Evolutionary conservation across 2,888 invertebrate genomes (phyloP).

Genomic region (Eristalinus aeneus): DNA sequence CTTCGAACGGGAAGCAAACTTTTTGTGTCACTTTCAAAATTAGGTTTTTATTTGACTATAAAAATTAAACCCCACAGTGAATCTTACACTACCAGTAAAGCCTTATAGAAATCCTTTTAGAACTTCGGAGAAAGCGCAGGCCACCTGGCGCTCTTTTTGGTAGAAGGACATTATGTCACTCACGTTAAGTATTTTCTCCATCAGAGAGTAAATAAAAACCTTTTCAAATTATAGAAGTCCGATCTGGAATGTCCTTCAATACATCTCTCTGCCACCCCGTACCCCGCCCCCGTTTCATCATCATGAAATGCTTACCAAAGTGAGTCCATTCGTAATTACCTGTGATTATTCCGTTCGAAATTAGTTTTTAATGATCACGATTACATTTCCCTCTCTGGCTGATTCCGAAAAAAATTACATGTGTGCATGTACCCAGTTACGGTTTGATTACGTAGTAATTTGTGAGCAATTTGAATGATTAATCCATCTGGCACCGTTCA

Average conservation of each 20-base stretch:
- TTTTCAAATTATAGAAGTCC: no score
- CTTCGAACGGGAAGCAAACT: no score
- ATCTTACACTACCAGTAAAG: no score
- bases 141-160: no score
- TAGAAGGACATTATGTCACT: no score
- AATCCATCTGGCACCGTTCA: conserved; percentile 11
- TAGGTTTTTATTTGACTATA: no score
- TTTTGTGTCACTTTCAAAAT: no score
- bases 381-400: conserved; percentile 39
- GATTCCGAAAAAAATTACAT: neutral
- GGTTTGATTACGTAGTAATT: conserved; percentile 30
- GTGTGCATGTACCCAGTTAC: conserved; percentile 22
- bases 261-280: neutral
- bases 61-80: no score
- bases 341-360: conserved; percentile 12
- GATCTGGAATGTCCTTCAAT: neutral
- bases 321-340: neutral
- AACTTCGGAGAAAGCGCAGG: no score
- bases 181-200: no score
- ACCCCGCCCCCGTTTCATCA: neutral
- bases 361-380: conserved; percentile 42
- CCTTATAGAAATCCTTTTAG: no score
- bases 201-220: no score
- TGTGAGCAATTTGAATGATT: conserved; percentile 39
- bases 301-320: neutral